These are phyloP conservation scores for Anhinga anhinga DNA, from an alignment of 2,113 vertebrate genomes.

Conservation along the genomic window DNA sequence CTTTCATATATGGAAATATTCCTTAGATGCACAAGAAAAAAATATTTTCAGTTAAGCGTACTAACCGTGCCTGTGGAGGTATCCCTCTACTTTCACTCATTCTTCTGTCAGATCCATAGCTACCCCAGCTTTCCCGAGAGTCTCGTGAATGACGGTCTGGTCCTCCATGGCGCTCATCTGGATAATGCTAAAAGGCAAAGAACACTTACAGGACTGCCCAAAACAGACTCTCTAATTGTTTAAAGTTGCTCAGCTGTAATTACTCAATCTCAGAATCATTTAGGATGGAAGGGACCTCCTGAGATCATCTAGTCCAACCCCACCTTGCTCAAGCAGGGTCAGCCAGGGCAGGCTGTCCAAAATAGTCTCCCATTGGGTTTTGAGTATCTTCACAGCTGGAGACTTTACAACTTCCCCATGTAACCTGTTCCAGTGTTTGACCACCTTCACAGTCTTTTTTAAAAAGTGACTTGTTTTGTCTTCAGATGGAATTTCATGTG, in stretches of 20 bases:
- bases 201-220: neutral
- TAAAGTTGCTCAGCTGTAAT: neutral
- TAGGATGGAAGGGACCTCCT: neutral
- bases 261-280: neutral
- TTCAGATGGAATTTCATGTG: neutral
- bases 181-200: conserved; percentile 79
- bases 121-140: conserved; percentile 84
- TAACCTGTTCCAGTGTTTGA: neutral
- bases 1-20: rapidly evolving
- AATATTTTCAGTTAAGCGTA: neutral
- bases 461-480: neutral
- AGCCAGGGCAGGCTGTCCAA: neutral
- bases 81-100: conserved; percentile 77
- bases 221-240: rapidly evolving
- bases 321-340: neutral
- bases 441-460: neutral
- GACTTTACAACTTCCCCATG: neutral
- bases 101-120: conserved; percentile 86
- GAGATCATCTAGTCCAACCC: neutral
- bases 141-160: conserved; percentile 87
- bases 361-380: neutral
- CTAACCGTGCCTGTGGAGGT: conserved; percentile 74
- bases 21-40: neutral
- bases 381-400: neutral
- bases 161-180: conserved; percentile 79